These are phyloP conservation scores for Drosophila formosana DNA, from an alignment of 2,888 invertebrate genomes.

Conservation along the genomic window DNA sequence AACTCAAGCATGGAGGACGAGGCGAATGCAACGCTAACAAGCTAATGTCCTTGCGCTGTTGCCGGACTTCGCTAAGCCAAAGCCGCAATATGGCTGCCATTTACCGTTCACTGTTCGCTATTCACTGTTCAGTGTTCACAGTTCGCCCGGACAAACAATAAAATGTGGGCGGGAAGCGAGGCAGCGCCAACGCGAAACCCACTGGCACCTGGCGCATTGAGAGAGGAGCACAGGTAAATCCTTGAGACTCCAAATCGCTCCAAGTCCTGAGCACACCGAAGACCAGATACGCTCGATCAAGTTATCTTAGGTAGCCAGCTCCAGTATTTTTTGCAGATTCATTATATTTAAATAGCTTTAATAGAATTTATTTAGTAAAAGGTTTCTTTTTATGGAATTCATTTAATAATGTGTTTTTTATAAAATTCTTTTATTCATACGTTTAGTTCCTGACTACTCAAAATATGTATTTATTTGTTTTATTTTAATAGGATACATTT, in stretches of 20 bases:
- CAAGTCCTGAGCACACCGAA: background rate
- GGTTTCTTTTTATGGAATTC: no score
- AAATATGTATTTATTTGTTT: no score
- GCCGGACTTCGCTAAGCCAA: slow-evolving; percentile 3
- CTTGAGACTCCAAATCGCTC: slow-evolving; percentile 1
- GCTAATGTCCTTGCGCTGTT: slow-evolving; percentile 5
- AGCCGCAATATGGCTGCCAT: slow-evolving; percentile 11
- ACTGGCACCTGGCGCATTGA: slow-evolving; percentile 1
- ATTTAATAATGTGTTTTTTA: no score
- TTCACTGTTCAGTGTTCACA: background rate
- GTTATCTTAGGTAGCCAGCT: no score
- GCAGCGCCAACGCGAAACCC: background rate
- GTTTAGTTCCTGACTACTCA: no score
- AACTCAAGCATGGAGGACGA: background rate
- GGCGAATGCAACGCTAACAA: background rate
- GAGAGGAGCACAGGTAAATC: slow-evolving; percentile 16
- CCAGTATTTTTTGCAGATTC: no score
- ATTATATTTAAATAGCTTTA: no score
- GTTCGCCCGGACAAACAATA: background rate
- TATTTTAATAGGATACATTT: no score
- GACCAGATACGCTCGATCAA: background rate
- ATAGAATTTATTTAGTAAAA: no score
- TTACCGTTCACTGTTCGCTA: slow-evolving; percentile 2
- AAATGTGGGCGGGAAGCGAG: background rate
- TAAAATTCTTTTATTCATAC: no score